A percentile compares a stretch with the other conserved stretches of the same genome.
phyloP scores from a whole-genome alignment of 2,888 invertebrate species.

The Temnothorax rugatulus region DNA sequence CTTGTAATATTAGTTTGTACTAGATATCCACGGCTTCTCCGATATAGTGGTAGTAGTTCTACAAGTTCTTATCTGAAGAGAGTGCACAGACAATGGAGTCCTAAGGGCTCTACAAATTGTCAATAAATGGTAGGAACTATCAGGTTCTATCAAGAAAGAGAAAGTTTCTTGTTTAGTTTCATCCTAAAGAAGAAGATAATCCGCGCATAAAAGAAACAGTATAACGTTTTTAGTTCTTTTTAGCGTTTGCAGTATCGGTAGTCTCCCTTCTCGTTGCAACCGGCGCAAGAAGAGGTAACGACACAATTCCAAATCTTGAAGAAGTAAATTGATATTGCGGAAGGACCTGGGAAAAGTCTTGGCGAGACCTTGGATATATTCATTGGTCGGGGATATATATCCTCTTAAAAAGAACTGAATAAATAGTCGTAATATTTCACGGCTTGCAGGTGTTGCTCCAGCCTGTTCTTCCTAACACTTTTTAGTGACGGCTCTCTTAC shows the following conservation, averaged over 20 bases:
- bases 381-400: constrained; percentile 43
- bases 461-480: constrained; percentile 39
- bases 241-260: constrained; percentile 18
- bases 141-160: constrained; percentile 29
- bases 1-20: constrained; percentile 48
- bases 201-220: constrained; percentile 28
- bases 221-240: constrained; percentile 3
- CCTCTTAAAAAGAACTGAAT: constrained; percentile 46
- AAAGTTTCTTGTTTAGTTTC: constrained; percentile 38
- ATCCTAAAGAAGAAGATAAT: constrained; percentile 15
- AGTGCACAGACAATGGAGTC: constrained; percentile 21
- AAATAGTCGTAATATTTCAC: constrained; percentile 57
- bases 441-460: constrained; percentile 47
- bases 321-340: constrained; percentile 49
- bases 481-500: constrained; percentile 51
- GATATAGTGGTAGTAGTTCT: constrained; percentile 42
- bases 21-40: constrained; percentile 27
- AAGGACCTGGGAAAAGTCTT: constrained; percentile 37
- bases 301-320: constrained; percentile 29
- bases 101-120: constrained; percentile 48
- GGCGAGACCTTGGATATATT: constrained; percentile 49
- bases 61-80: constrained; percentile 45
- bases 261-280: not conserved
- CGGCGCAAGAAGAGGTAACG: constrained; percentile 11
- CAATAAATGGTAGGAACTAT: constrained; percentile 49